Evolutionary conservation across 2,888 invertebrate genomes (phyloP).

Genomic region (Abrostola tripartita): DNA sequence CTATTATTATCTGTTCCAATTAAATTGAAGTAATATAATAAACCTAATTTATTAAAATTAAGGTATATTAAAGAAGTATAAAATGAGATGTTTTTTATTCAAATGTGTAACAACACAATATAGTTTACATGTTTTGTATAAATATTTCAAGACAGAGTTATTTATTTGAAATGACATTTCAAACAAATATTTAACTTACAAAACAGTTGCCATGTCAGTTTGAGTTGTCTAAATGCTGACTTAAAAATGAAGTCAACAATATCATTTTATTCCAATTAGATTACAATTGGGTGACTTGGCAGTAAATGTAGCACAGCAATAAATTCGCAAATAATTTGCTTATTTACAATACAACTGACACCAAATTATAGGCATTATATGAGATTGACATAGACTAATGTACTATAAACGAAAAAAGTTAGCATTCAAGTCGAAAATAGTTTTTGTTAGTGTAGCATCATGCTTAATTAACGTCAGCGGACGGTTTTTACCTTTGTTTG

Average conservation of each 20-base stretch:
- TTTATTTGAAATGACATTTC: background rate
- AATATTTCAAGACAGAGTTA: too few relatives aligned
- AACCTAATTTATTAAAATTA: too few relatives aligned
- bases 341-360: conserved; percentile 11
- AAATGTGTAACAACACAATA: too few relatives aligned
- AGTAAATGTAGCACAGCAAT: background rate
- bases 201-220: background rate
- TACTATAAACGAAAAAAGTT: conserved; percentile 18
- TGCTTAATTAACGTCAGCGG: conserved; percentile 59
- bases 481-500: conserved; percentile 67
- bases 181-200: background rate
- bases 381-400: conserved; percentile 23
- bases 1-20: too few relatives aligned
- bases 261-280: conserved; percentile 3
- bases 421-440: conserved; percentile 35
- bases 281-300: conserved; percentile 3
- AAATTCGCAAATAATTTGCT: background rate
- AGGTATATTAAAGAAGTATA: too few relatives aligned
- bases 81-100: too few relatives aligned
- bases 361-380: conserved; percentile 16
- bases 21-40: too few relatives aligned
- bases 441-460: conserved; percentile 52
- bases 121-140: too few relatives aligned
- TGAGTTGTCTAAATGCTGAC: background rate
- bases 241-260: background rate